These are phyloP conservation scores for Caenorhabditis sp. DNA, from an alignment of 2,888 invertebrate genomes.

Conservation along the genomic window DNA sequence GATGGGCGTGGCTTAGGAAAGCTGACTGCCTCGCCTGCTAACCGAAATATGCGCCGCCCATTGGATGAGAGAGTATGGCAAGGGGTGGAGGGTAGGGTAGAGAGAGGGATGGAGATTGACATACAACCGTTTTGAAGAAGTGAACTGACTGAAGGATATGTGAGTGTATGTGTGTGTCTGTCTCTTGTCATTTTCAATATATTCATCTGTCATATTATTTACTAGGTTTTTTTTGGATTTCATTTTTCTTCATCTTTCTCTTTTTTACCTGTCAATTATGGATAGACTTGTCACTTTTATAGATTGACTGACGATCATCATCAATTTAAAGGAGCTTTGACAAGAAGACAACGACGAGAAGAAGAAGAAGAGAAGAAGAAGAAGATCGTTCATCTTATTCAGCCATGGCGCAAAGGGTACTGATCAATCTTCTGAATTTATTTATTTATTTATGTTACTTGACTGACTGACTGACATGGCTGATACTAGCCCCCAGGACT, in stretches of 20 bases:
- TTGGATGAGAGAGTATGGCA: not conserved
- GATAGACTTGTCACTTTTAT: not conserved
- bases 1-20: constrained; percentile 16
- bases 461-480: constrained; percentile 25
- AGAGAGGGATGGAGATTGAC: constrained; percentile 37
- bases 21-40: not conserved
- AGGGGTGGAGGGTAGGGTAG: not conserved
- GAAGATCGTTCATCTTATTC: constrained; percentile 47
- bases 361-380: not conserved
- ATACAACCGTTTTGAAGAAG: constrained; percentile 45
- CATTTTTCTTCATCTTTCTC: not conserved
- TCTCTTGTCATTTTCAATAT: constrained; percentile 45
- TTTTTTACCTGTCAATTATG: constrained; percentile 1
- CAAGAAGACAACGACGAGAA: not conserved
- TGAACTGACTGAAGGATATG: not conserved
- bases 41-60: constrained; percentile 1
- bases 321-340: constrained; percentile 2
- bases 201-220: constrained; percentile 48
- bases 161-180: constrained; percentile 22
- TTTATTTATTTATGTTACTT: not conserved
- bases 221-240: constrained; percentile 10
- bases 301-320: not conserved
- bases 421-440: constrained; percentile 8
- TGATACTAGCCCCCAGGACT: constrained; percentile 22
- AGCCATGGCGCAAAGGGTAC: constrained; percentile 48